Conservation (phyloP, 92 coral and sea anemone species). For the Zoanthus solanderi region DNA sequence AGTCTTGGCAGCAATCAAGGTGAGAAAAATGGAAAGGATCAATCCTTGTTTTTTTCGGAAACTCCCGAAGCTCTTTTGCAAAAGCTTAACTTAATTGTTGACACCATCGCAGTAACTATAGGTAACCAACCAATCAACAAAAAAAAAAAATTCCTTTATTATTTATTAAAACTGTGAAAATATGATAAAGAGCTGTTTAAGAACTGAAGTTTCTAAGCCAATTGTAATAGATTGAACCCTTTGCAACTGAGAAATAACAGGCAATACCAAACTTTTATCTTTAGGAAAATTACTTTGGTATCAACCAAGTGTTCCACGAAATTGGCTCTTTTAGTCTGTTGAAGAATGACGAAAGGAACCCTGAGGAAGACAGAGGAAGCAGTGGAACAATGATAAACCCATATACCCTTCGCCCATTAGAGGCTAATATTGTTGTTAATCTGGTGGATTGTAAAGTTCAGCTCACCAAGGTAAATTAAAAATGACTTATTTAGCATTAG, state of each 20-base stretch:
- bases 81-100: no score
- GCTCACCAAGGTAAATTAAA: conserved; percentile 83
- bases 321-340: conserved; percentile 71
- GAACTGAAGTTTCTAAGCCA: no score
- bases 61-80: no score
- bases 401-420: conserved; percentile 84
- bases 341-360: conserved; percentile 45
- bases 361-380: conserved; percentile 41
- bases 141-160: no score
- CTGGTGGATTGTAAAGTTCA: conserved; percentile 87
- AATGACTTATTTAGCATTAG: not conserved
- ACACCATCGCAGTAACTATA: no score
- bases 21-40: conserved; percentile 19
- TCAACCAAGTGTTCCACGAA: conserved; percentile 86
- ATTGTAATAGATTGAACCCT: not conserved
- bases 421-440: conserved; percentile 86
- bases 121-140: no score
- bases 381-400: conserved; percentile 68
- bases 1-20: conserved; percentile 87
- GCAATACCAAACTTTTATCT: not conserved
- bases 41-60: no score
- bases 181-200: no score
- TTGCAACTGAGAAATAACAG: not conserved
- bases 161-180: no score
- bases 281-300: conserved; percentile 98